Percentiles rank a stretch among this genome's conserved stretches.
Evolutionary conservation across 2,797 vertebrate genomes (phyloP).

Genomic region (Hirundo rustica): DNA sequence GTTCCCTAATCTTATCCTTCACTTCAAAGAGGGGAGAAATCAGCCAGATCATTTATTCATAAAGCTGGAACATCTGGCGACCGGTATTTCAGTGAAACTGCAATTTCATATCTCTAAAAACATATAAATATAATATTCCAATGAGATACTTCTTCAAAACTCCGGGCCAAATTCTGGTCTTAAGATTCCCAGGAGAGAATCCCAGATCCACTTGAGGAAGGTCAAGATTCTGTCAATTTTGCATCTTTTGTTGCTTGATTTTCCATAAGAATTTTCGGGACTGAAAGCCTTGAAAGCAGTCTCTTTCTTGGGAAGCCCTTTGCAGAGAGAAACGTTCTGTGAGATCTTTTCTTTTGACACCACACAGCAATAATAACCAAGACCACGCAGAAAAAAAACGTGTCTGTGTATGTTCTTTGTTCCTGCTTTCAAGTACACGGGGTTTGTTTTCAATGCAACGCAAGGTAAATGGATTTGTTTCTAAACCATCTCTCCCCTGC

Average conservation of each 20-base stretch:
- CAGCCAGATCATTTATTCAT: neutral
- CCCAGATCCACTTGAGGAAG: neutral
- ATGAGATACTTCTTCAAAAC: neutral
- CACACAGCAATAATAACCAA: neutral
- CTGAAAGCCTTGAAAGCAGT: neutral
- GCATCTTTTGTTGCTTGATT: neutral
- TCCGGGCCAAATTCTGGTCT: neutral
- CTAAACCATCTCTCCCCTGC: neutral
- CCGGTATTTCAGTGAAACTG: neutral
- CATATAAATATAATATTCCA: neutral
- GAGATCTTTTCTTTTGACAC: neutral
- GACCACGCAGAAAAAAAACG: neutral
- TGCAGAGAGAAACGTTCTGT: neutral
- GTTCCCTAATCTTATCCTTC: neutral
- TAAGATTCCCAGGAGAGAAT: neutral
- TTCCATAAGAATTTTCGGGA: neutral
- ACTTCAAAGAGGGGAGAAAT: neutral
- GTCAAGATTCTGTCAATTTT: neutral
- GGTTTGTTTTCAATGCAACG: neutral
- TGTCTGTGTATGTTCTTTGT: neutral
- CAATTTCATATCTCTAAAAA: neutral
- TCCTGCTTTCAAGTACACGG: neutral
- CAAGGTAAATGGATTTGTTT: conserved; percentile 14
- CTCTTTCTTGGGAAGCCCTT: neutral
- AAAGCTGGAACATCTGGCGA: neutral